Base-by-base conservation (phyloP, 1,140 invertebrate species). In the Melitaea cinxia region DNA sequence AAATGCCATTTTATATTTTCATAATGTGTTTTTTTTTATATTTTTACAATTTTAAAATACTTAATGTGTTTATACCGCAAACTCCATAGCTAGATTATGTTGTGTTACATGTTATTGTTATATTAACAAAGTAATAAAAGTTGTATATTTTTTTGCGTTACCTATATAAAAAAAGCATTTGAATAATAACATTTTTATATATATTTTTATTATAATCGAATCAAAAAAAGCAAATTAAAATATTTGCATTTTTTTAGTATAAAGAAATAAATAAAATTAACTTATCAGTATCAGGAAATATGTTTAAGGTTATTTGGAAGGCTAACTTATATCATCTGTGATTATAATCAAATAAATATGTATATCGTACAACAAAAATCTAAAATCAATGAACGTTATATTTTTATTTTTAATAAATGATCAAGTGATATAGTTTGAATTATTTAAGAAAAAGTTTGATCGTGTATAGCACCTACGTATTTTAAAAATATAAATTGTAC, bases 161-260 rank as follows among this genome's bases (percentile, higher is more conserved):
- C 33, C 53, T 55, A 4, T 23, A 21, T 6, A 14, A 9, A 17
- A 17, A 17, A 42, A 17, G 14, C 37, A 42, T 42, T 42, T 17
- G 37, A 42, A 42, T 42, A 14, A 21, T 54, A 54, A 50, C 15
- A 52, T 52, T 28, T 52, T 10, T 50, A 50, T 26, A 24, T 24
- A 12, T 24, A 19, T 50, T 19, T 21, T 10, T 26, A 24, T 26
- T 23, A n/a, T n/a, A n/a, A n/a, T n/a, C n/a, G n/a, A n/a, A n/a
- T n/a, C n/a, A n/a, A n/a, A n/a, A n/a, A n/a, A n/a, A n/a, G n/a
- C n/a, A n/a, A n/a, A n/a, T n/a, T n/a, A n/a, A n/a, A n/a, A n/a
- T 50, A 50, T 50, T 15, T 50, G 47, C 47, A 15, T 6, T 12
- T 10, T 14, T 14, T n/a, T 50, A n/a, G n/a, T 24, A 50, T 50